Conservation (phyloP, 2,888 invertebrate genomes). For the Tribolium freemani region DNA sequence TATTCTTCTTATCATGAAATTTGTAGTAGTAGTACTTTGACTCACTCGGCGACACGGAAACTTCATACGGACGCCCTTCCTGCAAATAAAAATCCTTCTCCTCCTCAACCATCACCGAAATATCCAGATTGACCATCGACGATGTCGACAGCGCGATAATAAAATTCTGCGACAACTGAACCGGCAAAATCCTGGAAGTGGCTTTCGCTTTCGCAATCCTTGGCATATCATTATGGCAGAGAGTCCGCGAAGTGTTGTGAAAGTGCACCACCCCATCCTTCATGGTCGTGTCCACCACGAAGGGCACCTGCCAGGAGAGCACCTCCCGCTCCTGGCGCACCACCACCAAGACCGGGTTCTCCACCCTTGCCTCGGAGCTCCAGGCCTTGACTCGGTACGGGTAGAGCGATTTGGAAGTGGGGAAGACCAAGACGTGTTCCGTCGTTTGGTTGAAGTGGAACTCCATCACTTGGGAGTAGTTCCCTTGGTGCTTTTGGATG, state of each 20-base stretch:
- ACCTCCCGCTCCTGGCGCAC: constrained; percentile 82
- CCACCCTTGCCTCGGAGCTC: constrained; percentile 68
- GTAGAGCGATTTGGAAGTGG: constrained; percentile 39
- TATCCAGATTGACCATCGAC: constrained; percentile 71
- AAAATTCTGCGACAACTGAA: constrained; percentile 22
- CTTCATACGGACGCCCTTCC: constrained; percentile 65
- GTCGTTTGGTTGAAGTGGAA: constrained; percentile 26
- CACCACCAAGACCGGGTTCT: constrained; percentile 80
- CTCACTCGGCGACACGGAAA: constrained; percentile 69
- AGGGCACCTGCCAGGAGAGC: constrained; percentile 85
- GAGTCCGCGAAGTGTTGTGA: constrained; percentile 73
- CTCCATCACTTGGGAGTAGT: constrained; percentile 9
- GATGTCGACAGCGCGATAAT: constrained; percentile 69
- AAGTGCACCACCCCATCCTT: constrained; percentile 65
- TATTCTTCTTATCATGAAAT: constrained; percentile 65
- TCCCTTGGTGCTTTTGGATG: constrained; percentile 20
- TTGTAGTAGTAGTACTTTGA: constrained; percentile 75
- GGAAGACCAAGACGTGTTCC: constrained; percentile 37
- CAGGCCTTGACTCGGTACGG: constrained; percentile 67
- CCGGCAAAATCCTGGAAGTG: not conserved
- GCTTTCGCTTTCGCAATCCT: constrained; percentile 42
- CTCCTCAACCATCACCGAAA: constrained; percentile 73
- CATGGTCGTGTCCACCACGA: constrained; percentile 69
- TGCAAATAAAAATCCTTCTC: constrained; percentile 74
- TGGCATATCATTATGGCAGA: constrained; percentile 72